Conservation (phyloP, 2,113 vertebrate genomes). For the Neotragus pygmaeus region DNA sequence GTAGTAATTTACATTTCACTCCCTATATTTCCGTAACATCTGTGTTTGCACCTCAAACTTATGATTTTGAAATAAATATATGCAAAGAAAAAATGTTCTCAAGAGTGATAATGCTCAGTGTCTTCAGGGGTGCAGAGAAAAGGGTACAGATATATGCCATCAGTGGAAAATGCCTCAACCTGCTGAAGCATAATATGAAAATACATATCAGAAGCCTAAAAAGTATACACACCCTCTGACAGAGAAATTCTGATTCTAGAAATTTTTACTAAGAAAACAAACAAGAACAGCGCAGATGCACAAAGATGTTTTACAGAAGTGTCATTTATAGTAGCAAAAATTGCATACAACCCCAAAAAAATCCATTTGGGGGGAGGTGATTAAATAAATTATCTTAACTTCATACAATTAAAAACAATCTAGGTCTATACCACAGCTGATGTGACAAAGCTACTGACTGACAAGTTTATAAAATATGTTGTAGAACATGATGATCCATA, state of each 20-base stretch:
- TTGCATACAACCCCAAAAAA: background rate
- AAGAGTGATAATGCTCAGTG: background rate
- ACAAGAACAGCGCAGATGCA: background rate
- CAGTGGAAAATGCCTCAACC: background rate
- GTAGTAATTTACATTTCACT: background rate
- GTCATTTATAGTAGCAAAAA: background rate
- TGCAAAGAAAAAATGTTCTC: background rate
- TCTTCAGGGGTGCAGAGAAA: background rate
- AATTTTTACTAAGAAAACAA: background rate
- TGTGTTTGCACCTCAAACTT: background rate
- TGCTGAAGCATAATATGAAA: background rate
- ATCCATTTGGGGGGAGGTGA: background rate
- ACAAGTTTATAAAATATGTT: background rate
- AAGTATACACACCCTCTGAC: background rate
- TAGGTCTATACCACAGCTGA: background rate
- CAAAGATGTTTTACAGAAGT: background rate
- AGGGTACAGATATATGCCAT: background rate
- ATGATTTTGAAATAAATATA: background rate
- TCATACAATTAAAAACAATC: background rate
- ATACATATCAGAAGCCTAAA: background rate
- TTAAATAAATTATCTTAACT: background rate
- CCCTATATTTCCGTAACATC: background rate
- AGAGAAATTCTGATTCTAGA: background rate
- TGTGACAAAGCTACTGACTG: background rate
- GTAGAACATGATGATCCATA: background rate